Percentiles rank a stretch among this genome's conserved stretches.
These are phyloP conservation scores for Cheirogaleus major DNA, from an alignment of 2,797 vertebrate species.

Conservation along the genomic window DNA sequence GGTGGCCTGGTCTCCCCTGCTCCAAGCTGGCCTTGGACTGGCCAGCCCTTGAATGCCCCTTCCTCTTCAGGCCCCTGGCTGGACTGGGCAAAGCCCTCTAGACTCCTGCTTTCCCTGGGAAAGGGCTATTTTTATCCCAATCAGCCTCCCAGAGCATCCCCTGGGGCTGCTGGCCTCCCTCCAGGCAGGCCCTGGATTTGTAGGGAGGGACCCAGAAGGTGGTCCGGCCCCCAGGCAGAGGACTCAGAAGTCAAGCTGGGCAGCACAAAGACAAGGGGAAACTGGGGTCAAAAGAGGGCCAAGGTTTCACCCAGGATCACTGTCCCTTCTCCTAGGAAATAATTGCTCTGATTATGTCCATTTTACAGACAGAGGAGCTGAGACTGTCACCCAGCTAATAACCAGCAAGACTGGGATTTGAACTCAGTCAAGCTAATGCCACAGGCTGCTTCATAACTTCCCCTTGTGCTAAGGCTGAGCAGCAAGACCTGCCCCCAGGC, in stretches of 20 bases:
- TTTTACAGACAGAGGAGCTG: not conserved
- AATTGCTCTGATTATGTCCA: not conserved
- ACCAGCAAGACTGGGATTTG: not conserved
- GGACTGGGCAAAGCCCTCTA: not conserved
- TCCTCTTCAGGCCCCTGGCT: not conserved
- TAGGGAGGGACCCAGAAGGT: not conserved
- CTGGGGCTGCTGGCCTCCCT: not conserved
- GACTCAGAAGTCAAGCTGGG: not conserved
- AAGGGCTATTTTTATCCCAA: not conserved
- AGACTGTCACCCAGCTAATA: not conserved
- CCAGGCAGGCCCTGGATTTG: not conserved
- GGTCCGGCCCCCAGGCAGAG: not conserved
- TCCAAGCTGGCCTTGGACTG: not conserved
- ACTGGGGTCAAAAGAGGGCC: not conserved
- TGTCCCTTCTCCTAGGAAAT: not conserved
- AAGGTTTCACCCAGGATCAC: not conserved
- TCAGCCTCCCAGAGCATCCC: not conserved
- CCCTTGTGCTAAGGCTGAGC: not conserved
- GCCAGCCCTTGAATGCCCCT: not conserved
- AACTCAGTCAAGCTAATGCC: not conserved
- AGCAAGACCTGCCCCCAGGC: fast-evolving
- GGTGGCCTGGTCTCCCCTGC: not conserved
- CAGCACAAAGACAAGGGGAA: not conserved
- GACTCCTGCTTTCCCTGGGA: not conserved
- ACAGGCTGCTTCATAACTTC: not conserved